Percentiles rank a stretch among this genome's conserved stretches.
Conservation (phyloP, 2,113 vertebrate genomes). For the Cyprinus carpio region DNA sequence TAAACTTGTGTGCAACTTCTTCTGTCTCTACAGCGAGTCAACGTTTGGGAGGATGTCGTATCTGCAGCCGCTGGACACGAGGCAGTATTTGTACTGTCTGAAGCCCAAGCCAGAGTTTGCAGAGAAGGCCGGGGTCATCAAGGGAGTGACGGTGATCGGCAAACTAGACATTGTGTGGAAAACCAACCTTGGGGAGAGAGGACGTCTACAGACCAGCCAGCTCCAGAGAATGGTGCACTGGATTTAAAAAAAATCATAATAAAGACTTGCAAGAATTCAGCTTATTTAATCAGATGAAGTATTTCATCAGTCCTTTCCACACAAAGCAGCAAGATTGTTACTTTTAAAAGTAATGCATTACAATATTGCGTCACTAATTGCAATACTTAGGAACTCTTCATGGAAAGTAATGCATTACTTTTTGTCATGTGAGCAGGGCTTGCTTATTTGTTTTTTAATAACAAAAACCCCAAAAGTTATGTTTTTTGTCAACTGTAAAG, state of each 20-base stretch:
- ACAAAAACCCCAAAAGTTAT: too few relatives aligned
- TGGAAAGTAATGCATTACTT: too few relatives aligned
- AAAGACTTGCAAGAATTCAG: neutral
- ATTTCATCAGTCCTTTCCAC: neutral
- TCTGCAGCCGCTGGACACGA: constrained; percentile 95
- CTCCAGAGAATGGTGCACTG: constrained; percentile 92
- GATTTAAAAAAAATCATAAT: neutral
- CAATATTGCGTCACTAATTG: too few relatives aligned
- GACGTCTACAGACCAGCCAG: constrained; percentile 95
- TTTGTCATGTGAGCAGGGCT: too few relatives aligned
- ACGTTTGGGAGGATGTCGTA: constrained; percentile 96
- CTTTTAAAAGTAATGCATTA: too few relatives aligned
- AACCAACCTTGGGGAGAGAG: constrained; percentile 95
- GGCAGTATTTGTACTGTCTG: constrained; percentile 95
- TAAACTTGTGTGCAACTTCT: neutral
- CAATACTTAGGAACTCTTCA: too few relatives aligned
- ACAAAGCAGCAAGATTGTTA: neutral
- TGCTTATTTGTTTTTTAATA: too few relatives aligned
- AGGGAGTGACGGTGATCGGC: constrained; percentile 96
- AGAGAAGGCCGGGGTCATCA: constrained; percentile 97
- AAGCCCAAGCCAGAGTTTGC: constrained; percentile 97
- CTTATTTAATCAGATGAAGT: neutral
- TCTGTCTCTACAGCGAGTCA: constrained; percentile 77
- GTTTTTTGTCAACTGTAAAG: too few relatives aligned
- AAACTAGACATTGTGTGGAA: constrained; percentile 99